These are phyloP conservation scores for Leptinotarsa rubiginosa DNA, from an alignment of 2,888 invertebrate species.

Conservation along the genomic window DNA sequence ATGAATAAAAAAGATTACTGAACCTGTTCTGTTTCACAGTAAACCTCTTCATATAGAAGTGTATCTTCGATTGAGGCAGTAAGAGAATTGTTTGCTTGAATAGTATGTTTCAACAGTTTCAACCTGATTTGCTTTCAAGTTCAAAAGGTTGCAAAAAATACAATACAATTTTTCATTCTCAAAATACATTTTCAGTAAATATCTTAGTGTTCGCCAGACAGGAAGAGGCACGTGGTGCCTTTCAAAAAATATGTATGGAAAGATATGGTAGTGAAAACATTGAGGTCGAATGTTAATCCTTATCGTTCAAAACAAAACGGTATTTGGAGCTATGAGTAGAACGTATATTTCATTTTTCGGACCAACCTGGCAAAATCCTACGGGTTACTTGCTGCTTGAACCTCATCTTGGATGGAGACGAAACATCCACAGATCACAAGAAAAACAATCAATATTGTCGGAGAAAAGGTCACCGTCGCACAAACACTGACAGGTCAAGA, in stretches of 20 bases:
- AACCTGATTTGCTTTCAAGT: too few relatives aligned
- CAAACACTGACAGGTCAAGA: constrained; percentile 51
- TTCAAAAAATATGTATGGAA: background rate
- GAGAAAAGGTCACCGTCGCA: constrained; percentile 46
- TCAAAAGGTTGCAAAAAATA: too few relatives aligned
- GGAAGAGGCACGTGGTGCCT: constrained; percentile 9
- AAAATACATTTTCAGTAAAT: background rate
- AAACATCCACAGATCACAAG: constrained; percentile 30
- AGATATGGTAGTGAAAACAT: constrained; percentile 15
- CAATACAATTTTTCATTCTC: too few relatives aligned
- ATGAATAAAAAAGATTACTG: too few relatives aligned
- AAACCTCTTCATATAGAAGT: too few relatives aligned
- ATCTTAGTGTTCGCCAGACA: background rate
- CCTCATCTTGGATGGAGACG: constrained; percentile 49
- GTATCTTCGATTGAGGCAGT: too few relatives aligned
- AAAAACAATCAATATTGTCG: constrained; percentile 35
- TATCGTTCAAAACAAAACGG: constrained; percentile 18
- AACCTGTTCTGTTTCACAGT: too few relatives aligned
- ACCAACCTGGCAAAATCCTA: constrained; percentile 51
- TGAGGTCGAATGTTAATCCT: constrained; percentile 4
- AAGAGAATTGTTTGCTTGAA: too few relatives aligned
- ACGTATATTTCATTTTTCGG: background rate
- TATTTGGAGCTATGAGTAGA: background rate
- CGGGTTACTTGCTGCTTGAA: constrained; percentile 57
- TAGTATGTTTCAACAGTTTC: too few relatives aligned